These are phyloP conservation scores for Manacus vitellinus DNA, from an alignment of 2,113 vertebrate genomes.

Conservation along the genomic window DNA sequence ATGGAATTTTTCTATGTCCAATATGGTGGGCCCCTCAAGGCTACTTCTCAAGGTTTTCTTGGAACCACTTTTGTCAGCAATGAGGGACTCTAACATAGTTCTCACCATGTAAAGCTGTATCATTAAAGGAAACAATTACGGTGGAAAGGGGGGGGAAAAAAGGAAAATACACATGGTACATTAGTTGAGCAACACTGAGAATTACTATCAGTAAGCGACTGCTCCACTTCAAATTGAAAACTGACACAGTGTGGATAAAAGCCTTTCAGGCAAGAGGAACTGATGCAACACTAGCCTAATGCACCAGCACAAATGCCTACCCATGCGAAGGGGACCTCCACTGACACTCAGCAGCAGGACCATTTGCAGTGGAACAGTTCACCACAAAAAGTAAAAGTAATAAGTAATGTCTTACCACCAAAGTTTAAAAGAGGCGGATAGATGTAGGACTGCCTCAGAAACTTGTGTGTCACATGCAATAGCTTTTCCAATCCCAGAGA, in stretches of 20 bases:
- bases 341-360: not conserved
- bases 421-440: slow-evolving; percentile 85
- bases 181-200: slow-evolving; percentile 70
- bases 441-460: slow-evolving; percentile 85
- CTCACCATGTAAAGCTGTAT: slow-evolving; percentile 90
- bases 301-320: slow-evolving; percentile 19
- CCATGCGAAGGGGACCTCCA: slow-evolving; percentile 34
- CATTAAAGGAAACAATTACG: slow-evolving; percentile 69
- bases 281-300: not conserved
- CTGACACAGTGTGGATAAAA: slow-evolving; percentile 12
- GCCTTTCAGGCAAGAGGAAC: slow-evolving; percentile 31
- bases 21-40: slow-evolving; percentile 90
- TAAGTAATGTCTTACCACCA: slow-evolving; percentile 82
- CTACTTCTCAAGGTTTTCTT: slow-evolving; percentile 93
- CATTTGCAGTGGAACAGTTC: slow-evolving; percentile 48
- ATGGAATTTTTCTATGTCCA: slow-evolving; percentile 93
- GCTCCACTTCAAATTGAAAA: slow-evolving; percentile 56
- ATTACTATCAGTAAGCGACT: slow-evolving; percentile 56
- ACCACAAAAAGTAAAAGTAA: slow-evolving; percentile 66
- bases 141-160: slow-evolving; percentile 57
- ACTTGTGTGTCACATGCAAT: slow-evolving; percentile 85
- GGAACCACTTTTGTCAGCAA: slow-evolving; percentile 91
- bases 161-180: slow-evolving; percentile 73
- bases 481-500: slow-evolving; percentile 84
- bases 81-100: slow-evolving; percentile 93